These are phyloP conservation scores for Irena cyanogastra DNA, from an alignment of 2,113 vertebrate species.

Conservation along the genomic window DNA sequence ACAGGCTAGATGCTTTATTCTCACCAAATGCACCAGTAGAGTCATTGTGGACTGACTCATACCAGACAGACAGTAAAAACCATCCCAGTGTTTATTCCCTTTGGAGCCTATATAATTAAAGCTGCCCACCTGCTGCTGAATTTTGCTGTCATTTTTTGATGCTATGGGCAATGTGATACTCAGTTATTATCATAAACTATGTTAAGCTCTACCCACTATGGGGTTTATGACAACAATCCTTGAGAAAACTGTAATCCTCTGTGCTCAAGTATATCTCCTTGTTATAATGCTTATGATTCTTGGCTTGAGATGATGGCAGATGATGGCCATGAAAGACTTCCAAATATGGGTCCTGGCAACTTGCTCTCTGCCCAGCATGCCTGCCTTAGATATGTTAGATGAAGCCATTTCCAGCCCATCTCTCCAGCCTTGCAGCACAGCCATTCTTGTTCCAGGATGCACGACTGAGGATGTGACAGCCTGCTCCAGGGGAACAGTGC, in stretches of 20 bases:
- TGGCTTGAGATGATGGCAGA: constrained; percentile 39
- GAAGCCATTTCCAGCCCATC: background rate
- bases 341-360: constrained; percentile 28
- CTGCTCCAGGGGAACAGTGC: background rate
- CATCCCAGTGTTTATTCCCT: constrained; percentile 45
- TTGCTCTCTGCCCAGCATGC: background rate
- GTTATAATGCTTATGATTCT: constrained; percentile 64
- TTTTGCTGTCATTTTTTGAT: constrained; percentile 62
- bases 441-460: background rate
- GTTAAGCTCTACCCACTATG: constrained; percentile 44
- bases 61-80: constrained; percentile 54
- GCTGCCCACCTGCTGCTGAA: constrained; percentile 60
- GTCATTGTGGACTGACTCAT: constrained; percentile 34
- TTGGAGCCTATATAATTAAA: constrained; percentile 62
- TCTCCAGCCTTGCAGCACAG: background rate
- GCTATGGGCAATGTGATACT: constrained; percentile 51
- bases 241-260: constrained; percentile 62
- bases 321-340: constrained; percentile 28
- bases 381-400: background rate
- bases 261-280: constrained; percentile 54
- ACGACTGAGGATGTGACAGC: background rate
- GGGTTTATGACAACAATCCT: constrained; percentile 49
- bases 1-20: background rate
- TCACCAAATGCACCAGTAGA: background rate
- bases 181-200: constrained; percentile 55